Conservation (phyloP, 2,113 vertebrate genomes). For the Ia io region DNA sequence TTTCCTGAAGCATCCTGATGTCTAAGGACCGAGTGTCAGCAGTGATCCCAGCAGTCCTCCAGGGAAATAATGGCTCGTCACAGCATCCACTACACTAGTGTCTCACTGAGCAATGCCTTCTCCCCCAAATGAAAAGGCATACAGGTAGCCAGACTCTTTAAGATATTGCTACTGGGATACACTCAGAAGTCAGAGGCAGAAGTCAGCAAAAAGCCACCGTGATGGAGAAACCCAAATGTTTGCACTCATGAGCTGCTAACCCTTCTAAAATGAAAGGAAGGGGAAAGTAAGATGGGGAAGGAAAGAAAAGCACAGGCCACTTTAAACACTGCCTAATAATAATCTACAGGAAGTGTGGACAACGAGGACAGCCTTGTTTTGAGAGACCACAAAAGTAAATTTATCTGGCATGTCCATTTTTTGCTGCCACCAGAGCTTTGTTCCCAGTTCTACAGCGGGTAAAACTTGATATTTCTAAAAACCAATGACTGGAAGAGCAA, state of each 20-base stretch:
- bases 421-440: neutral
- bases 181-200: neutral
- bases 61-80: rapidly evolving
- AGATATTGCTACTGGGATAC: neutral
- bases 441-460: neutral
- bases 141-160: neutral
- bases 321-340: neutral
- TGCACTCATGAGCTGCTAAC: neutral
- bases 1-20: neutral
- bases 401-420: neutral
- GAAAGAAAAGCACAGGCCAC: neutral
- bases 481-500: neutral
- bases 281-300: neutral
- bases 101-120: neutral
- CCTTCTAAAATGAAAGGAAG: no score
- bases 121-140: neutral
- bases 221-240: neutral
- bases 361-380: neutral
- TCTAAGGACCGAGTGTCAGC: neutral
- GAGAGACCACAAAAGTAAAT: neutral
- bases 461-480: neutral
- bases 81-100: neutral
- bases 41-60: neutral
- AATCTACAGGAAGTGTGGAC: neutral
- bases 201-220: neutral